Percentiles rank a stretch among this genome's conserved stretches.
These are phyloP conservation scores for Pristionchus fissidentatus DNA, from an alignment of 2,888 invertebrate species.

Conservation along the genomic window DNA sequence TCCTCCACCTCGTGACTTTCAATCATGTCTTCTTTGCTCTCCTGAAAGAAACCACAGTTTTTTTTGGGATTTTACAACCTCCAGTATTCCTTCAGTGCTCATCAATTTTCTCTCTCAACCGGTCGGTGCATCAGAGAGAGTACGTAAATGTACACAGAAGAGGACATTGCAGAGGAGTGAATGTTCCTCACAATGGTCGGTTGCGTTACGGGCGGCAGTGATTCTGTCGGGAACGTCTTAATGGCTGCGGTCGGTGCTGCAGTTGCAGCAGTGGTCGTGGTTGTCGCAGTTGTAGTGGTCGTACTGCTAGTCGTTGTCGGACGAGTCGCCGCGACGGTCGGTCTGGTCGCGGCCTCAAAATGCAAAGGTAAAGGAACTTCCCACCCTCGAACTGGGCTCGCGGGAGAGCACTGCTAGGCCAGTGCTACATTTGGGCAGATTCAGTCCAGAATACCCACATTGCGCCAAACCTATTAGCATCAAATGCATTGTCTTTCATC, in stretches of 20 bases:
- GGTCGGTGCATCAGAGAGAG: background rate
- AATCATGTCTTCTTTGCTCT: background rate
- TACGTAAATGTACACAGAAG: background rate
- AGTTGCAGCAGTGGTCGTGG: background rate
- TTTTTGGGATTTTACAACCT: background rate
- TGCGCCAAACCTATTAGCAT: too few relatives aligned
- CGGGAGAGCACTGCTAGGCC: too few relatives aligned
- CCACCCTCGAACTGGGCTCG: too few relatives aligned
- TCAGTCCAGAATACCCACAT: too few relatives aligned
- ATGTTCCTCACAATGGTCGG: background rate
- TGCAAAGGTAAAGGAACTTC: too few relatives aligned
- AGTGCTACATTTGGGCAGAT: too few relatives aligned
- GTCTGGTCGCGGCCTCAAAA: too few relatives aligned
- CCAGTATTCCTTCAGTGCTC: background rate
- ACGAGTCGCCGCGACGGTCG: background rate
- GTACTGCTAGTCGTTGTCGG: too few relatives aligned
- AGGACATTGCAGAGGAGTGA: background rate
- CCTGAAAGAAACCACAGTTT: background rate
- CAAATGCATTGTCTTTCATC: too few relatives aligned
- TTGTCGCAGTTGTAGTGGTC: too few relatives aligned
- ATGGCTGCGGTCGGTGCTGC: background rate
- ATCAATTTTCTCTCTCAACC: background rate
- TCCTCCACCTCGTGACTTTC: slow-evolving; percentile 13
- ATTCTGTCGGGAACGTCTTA: slow-evolving; percentile 28
- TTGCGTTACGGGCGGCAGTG: slow-evolving; percentile 12